phyloP scores from a whole-genome alignment of 2,888 invertebrate genomes.

The Rhagonycha lutea region DNA sequence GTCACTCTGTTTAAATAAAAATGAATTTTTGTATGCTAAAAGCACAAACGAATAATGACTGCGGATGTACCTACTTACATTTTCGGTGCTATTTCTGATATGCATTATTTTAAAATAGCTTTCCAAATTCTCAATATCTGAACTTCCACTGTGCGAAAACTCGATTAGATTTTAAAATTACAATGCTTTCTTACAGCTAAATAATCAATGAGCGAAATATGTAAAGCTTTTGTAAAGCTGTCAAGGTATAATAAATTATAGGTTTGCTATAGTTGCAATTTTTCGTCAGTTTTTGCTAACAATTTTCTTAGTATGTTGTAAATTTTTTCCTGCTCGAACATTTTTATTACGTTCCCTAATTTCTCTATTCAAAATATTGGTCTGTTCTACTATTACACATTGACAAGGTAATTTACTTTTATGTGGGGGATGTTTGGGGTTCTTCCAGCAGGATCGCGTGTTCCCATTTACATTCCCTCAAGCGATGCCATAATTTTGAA shows the following conservation, averaged over 20 bases:
- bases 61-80: neutral
- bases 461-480: conserved; percentile 51
- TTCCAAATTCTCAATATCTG: neutral
- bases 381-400: conserved; percentile 10
- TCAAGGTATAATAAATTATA: conserved; percentile 7
- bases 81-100: neutral
- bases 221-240: conserved; percentile 8
- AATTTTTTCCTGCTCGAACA: neutral
- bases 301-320: neutral
- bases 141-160: neutral
- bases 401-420: conserved; percentile 17
- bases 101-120: neutral
- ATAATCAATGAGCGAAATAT: neutral
- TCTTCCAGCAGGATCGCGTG: conserved; percentile 51
- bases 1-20: neutral
- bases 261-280: neutral
- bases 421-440: conserved; percentile 41
- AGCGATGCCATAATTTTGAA: conserved; percentile 34
- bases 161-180: neutral
- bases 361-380: neutral
- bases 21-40: too few relatives aligned
- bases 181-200: neutral
- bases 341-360: neutral
- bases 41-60: too few relatives aligned
- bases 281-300: neutral